Base-by-base conservation (phyloP, 1,140 invertebrate species). In the Drosophila orena region DNA sequence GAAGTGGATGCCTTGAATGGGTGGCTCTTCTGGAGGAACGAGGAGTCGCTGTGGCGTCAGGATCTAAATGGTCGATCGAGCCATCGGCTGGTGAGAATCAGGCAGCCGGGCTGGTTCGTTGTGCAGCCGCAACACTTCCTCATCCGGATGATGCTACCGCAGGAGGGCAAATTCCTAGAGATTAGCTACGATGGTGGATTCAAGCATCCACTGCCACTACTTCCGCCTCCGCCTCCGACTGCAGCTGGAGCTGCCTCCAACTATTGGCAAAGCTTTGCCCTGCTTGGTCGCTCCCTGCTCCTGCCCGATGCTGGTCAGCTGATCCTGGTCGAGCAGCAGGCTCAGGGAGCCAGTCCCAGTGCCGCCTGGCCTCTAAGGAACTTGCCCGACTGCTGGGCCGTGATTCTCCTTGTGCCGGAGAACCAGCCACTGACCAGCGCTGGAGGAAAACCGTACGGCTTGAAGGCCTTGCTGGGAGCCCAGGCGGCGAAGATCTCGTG, bases 1-100 rank as follows among this genome's bases (percentile, higher is more conserved):
- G 95, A 98, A 92, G 96, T 98, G 0, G 98, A 99, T 94, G 97
- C 98, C 22, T 96, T 97, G 71, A 98, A 98, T 92, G 98, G 97
- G 93, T 97, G 96, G 92, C 92, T 98, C 3, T 98, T 97, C 92
- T 98, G 97, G 96, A 4, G 94, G 7, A 91, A 94, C 53, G 94
- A 73, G 1, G 95, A 94, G 8, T 94, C 94, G 2, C 85, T 99
- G 14, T 97, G 95, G 90, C 94, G 97, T 11, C 84, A 97, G 8
- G 97, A 98, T 92, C 90, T 98, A 14, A 94, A 94, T 2, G 71
- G 24, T 2, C 43, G 44, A 14, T 11, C 68, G 24, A 8, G 17
- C 0, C 20, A 68, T n/a, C 70, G 59, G 0, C 12, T 86, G 2
- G 24, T 60, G 4, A 38, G 46, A 38, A 56, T 70, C 37, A 47